phyloP scores from a whole-genome alignment of 2,113 vertebrate genomes.

The Azemiops feae region DNA sequence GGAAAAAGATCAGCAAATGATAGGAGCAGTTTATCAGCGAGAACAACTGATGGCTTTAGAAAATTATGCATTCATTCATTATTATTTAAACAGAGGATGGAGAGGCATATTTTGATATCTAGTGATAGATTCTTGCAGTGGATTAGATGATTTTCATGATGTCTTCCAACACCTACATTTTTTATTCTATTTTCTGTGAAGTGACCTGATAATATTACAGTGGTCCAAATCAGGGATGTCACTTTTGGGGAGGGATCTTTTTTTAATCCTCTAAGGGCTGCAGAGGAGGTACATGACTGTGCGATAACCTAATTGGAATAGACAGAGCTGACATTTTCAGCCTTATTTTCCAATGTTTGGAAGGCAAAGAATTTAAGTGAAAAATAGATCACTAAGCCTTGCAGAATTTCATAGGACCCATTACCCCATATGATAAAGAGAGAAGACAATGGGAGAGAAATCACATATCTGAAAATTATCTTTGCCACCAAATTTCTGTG shows the following conservation, averaged over 20 bases:
- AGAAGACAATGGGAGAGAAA: background rate
- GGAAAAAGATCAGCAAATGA: background rate
- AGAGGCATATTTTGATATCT: background rate
- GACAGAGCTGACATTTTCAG: background rate
- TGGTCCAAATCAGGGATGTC: background rate
- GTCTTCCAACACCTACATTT: background rate
- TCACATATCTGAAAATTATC: background rate
- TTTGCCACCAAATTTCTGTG: background rate
- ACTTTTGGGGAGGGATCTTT: background rate
- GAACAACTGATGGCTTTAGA: background rate
- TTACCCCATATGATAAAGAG: background rate
- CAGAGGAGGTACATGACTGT: background rate
- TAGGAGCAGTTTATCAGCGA: background rate
- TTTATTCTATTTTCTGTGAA: background rate
- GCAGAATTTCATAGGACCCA: background rate
- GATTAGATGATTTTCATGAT: background rate
- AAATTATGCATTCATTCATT: background rate
- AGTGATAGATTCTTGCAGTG: background rate
- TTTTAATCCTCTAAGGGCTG: background rate
- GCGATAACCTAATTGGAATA: background rate
- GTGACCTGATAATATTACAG: background rate
- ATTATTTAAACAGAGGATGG: background rate
- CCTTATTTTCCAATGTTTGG: background rate
- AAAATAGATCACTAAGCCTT: background rate
- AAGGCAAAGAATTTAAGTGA: background rate